Percentiles rank a stretch among this genome's conserved stretches.
Conservation (phyloP, 2,113 vertebrate genomes). For the Propithecus coquereli region DNA sequence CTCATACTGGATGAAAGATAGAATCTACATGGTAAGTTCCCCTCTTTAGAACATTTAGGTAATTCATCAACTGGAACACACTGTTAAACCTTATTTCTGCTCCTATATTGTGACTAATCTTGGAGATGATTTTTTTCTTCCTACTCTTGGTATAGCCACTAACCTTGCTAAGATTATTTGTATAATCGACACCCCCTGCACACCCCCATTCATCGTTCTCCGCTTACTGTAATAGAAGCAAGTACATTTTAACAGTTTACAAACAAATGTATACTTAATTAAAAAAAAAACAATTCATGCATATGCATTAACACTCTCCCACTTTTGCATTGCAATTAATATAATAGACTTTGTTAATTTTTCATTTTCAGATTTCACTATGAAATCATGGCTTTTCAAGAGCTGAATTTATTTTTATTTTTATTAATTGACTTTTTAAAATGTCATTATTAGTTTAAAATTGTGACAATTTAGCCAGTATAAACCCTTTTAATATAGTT, state of each 20-base stretch:
- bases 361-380: not conserved
- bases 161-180: not conserved
- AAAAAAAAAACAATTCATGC: not conserved
- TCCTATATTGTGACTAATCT: not conserved
- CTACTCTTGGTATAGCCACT: not conserved
- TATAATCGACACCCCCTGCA: not conserved
- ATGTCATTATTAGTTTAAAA: not conserved
- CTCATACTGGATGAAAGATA: not conserved
- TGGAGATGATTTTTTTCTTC: not conserved
- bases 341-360: not conserved
- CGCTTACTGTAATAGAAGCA: not conserved
- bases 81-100: not conserved
- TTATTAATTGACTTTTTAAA: not conserved
- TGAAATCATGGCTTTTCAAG: not conserved
- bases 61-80: not conserved
- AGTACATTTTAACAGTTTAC: not conserved
- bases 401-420: conserved; percentile 24
- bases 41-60: not conserved
- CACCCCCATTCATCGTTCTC: not conserved
- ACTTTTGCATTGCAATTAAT: not conserved
- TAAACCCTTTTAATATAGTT: not conserved
- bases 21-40: not conserved
- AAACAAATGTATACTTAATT: conserved; percentile 4
- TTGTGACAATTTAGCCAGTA: not conserved
- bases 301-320: not conserved